Evolutionary conservation across 2,797 vertebrate species (phyloP), one percentile per base, ranked within the genome.

Genomic region (Falco berigora): DNA sequence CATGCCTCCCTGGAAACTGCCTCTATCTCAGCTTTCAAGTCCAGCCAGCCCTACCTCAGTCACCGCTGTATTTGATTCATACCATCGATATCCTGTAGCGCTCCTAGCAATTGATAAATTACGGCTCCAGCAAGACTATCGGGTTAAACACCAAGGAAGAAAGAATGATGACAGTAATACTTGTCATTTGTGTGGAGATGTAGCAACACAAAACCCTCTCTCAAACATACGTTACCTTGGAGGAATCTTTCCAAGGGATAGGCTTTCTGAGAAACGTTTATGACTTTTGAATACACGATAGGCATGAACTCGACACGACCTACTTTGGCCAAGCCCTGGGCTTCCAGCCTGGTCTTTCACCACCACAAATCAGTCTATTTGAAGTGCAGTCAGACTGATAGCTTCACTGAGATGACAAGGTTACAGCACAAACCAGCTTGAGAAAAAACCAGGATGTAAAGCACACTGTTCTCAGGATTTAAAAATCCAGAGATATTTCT

Each of bases 81-180:
- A 46, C 62, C 38, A 36, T 68, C 95, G 87, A 66, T 94, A 89
- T 91, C 80, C 80, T 6, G 1, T 24, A 59, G 80, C 6, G 9
- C 68, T 94, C 66, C 82, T 16, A 94, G 88, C 91, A 88, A 91
- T 47, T 92, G 84, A 90, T 92, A 92, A 95, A 92, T 95, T 95
- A 95, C 27, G 34, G 42, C 80, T 96, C 92, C 93, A 63, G 88
- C 0, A 72, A 97, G 96, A 90, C 93, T 89, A 89, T 79, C 3
- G 6, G 72, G 93, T 96, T 97, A 95, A 97, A 95, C 5, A 14
- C 69, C 92, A 85, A 87, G 58, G 94, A 96, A 94, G 78, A 73
- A 96, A 96, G 91, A 94, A 87, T 81, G 92, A 96, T 94, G 90
- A 86, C 78, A 92, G 66, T 69, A 94, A 96, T 90, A 92, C 67